Conservation (phyloP, 2,888 invertebrate species). For the Eurois occulta region DNA sequence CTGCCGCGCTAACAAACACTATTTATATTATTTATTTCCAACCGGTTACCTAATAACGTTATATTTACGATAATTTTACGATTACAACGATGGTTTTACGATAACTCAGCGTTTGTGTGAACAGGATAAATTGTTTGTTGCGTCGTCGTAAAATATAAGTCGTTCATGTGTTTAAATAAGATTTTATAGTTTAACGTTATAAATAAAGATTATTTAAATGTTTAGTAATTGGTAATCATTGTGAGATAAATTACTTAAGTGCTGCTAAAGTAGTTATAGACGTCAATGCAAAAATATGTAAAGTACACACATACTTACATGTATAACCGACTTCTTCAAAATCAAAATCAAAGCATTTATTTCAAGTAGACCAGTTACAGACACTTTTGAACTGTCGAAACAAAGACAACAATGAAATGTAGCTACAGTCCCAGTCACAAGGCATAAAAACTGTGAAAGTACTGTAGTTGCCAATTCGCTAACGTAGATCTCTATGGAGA, state of each 20-base stretch:
- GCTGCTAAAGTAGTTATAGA: not conserved
- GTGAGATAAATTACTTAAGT: not conserved
- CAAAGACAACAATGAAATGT: too few relatives aligned
- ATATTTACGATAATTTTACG: constrained; percentile 42
- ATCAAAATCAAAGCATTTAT: too few relatives aligned
- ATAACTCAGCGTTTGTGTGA: constrained; percentile 41
- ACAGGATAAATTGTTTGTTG: constrained; percentile 33
- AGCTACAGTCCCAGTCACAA: too few relatives aligned
- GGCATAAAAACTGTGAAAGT: too few relatives aligned
- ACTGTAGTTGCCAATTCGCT: too few relatives aligned
- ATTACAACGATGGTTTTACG: constrained; percentile 43
- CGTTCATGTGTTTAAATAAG: constrained; percentile 18
- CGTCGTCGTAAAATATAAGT: constrained; percentile 11
- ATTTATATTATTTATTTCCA: constrained; percentile 18
- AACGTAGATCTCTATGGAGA: too few relatives aligned
- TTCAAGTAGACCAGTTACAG: too few relatives aligned
- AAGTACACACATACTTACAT: not conserved
- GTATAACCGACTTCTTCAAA: not conserved
- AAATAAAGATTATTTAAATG: not conserved
- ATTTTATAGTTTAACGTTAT: too few relatives aligned
- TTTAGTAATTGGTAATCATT: not conserved
- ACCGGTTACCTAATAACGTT: constrained; percentile 13
- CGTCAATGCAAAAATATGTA: not conserved
- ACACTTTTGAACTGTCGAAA: too few relatives aligned
- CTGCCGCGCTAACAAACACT: not conserved